A percentile compares a stretch with the other conserved stretches of the same genome.
Evolutionary conservation across 2,797 vertebrate genomes (phyloP).

Genomic region (Pterois miles): DNA sequence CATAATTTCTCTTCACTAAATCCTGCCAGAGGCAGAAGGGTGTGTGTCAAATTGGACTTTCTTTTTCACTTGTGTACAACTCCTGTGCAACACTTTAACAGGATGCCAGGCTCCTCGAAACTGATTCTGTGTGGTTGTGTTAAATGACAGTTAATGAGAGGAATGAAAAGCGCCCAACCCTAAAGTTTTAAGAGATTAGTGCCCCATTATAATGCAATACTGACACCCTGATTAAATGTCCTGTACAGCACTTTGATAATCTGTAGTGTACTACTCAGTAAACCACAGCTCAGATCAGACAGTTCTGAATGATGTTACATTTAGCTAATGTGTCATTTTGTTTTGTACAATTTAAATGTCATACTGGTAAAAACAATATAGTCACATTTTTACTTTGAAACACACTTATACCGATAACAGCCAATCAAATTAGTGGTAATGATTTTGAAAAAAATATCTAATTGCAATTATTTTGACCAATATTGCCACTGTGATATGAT

Average conservation of each 20-base stretch:
- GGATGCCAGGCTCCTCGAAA: background rate
- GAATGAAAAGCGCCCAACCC: background rate
- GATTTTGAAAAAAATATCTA: too few relatives aligned
- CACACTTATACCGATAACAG: background rate
- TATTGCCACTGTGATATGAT: too few relatives aligned
- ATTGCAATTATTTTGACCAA: too few relatives aligned
- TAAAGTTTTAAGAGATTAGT: background rate
- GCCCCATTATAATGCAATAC: background rate
- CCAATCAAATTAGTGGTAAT: too few relatives aligned
- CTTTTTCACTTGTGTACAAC: background rate
- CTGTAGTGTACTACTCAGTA: background rate
- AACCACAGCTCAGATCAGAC: background rate
- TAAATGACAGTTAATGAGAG: background rate
- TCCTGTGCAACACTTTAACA: background rate
- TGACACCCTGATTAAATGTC: background rate
- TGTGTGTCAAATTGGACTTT: background rate
- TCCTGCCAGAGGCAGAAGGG: background rate
- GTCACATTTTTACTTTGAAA: background rate
- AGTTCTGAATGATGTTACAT: background rate
- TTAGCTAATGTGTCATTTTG: background rate
- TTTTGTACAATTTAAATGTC: background rate
- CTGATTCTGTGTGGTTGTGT: background rate
- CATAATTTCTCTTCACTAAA: background rate
- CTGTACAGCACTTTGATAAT: background rate
- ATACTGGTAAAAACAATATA: background rate